Conservation (phyloP, 1,140 invertebrate species). For the Colletes latitarsis region DNA sequence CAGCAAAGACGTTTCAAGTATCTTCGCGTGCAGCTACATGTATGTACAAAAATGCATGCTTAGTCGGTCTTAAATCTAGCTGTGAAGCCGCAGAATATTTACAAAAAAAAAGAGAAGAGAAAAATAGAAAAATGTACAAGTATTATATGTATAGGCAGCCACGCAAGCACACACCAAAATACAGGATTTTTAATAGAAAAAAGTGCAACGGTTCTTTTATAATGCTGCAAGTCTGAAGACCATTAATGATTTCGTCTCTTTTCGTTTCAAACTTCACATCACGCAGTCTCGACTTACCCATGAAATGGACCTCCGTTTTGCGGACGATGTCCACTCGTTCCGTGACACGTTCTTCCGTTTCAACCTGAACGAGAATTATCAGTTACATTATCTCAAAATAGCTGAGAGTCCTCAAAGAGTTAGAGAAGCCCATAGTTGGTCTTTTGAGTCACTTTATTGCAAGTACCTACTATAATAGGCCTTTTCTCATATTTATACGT, state of each 20-base stretch:
- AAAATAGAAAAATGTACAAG: slow-evolving; percentile 8
- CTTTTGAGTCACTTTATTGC: too few relatives aligned
- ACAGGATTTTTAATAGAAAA: slow-evolving; percentile 1
- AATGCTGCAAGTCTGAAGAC: slow-evolving; percentile 7
- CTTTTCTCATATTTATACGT: too few relatives aligned
- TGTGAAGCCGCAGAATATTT: slow-evolving; percentile 39
- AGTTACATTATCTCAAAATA: too few relatives aligned
- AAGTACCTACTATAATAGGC: too few relatives aligned
- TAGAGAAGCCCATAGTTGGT: too few relatives aligned
- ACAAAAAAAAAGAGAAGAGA: slow-evolving; percentile 39
- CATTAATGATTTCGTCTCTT: slow-evolving; percentile 1
- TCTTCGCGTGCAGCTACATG: neutral
- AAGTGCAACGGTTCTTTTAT: slow-evolving; percentile 1
- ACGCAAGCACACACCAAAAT: slow-evolving; percentile 66
- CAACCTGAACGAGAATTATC: slow-evolving; percentile 58
- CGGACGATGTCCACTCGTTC: slow-evolving; percentile 72
- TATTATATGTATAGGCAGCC: slow-evolving; percentile 60
- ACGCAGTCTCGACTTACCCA: slow-evolving; percentile 74
- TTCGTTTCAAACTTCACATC: slow-evolving; percentile 43
- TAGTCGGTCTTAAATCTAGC: slow-evolving; percentile 29
- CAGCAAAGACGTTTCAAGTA: neutral
- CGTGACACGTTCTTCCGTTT: slow-evolving; percentile 70
- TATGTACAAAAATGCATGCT: slow-evolving; percentile 62
- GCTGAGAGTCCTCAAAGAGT: too few relatives aligned
- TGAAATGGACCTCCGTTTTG: slow-evolving; percentile 75